Conservation (phyloP, 2,113 vertebrate genomes). For the Rhinolophus sinicus region DNA sequence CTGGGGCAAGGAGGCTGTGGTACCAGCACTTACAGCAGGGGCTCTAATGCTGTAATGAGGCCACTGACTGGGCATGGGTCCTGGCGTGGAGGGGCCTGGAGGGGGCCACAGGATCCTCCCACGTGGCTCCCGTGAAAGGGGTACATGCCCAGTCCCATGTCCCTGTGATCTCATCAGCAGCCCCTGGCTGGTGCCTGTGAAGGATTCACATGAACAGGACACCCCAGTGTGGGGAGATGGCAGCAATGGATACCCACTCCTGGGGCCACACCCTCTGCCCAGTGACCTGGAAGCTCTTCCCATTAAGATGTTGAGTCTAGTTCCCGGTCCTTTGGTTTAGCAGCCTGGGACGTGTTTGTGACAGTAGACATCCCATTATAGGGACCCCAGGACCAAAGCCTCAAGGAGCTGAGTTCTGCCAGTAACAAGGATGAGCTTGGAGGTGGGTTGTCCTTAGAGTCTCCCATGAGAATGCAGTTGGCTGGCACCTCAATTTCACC, state of each 20-base stretch:
- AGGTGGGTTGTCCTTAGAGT: background rate
- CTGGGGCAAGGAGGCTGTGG: background rate
- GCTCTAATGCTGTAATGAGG: no score
- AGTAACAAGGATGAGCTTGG: background rate
- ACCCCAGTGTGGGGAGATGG: background rate
- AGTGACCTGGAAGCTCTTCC: no score
- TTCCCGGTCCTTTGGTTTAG: background rate
- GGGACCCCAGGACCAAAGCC: no score
- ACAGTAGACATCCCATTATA: background rate
- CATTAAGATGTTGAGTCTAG: no score
- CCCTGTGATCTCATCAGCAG: background rate
- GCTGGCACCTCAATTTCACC: background rate
- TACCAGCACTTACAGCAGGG: background rate
- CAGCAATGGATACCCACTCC: background rate
- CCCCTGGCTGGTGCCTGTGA: background rate
- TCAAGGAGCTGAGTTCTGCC: background rate
- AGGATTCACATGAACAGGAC: background rate
- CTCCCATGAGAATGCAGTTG: background rate
- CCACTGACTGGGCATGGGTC: background rate
- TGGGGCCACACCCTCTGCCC: background rate
- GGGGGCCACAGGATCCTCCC: background rate
- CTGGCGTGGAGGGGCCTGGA: no score
- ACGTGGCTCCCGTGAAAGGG: background rate
- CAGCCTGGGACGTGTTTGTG: background rate
- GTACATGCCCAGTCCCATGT: background rate